Percentiles rank a stretch among this genome's conserved stretches.
These are phyloP conservation scores for Drosophila ercepeae DNA, from an alignment of 1,140 invertebrate species.

Conservation along the genomic window DNA sequence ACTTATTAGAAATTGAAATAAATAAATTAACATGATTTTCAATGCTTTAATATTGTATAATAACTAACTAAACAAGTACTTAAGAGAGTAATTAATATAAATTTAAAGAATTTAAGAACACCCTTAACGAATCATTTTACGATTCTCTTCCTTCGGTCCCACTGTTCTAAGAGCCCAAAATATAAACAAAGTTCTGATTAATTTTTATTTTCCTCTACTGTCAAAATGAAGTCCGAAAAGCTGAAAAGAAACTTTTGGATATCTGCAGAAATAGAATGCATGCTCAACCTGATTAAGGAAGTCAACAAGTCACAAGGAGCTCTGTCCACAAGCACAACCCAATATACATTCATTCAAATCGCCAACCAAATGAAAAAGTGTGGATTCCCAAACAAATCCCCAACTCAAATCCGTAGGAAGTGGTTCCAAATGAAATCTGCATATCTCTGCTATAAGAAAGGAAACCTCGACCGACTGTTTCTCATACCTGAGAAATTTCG, in stretches of 20 bases:
- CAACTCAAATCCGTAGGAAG: conserved; percentile 71
- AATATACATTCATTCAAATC: conserved; percentile 71
- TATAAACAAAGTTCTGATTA: background rate
- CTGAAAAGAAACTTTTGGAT: conserved; percentile 77
- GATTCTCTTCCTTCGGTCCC: conserved; percentile 6
- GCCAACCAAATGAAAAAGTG: conserved; percentile 71
- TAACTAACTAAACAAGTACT: no score
- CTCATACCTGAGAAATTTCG: conserved; percentile 70
- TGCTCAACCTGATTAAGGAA: conserved; percentile 69
- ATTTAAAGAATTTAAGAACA: no score
- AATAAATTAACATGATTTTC: no score
- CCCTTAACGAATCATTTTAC: background rate
- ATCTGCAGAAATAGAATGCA: conserved; percentile 72
- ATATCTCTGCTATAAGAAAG: conserved; percentile 75
- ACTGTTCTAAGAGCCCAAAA: conserved; percentile 1
- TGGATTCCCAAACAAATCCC: conserved; percentile 74
- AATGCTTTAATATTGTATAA: no score
- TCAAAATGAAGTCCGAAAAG: conserved; percentile 63
- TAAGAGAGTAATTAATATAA: no score
- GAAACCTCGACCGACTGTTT: conserved; percentile 66
- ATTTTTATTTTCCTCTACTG: background rate
- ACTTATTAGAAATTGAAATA: no score
- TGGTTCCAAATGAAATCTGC: conserved; percentile 82
- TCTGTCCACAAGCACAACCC: conserved; percentile 58
- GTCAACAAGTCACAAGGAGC: conserved; percentile 51